Conservation (phyloP, 2,113 vertebrate species). For the Sander vitreus region DNA sequence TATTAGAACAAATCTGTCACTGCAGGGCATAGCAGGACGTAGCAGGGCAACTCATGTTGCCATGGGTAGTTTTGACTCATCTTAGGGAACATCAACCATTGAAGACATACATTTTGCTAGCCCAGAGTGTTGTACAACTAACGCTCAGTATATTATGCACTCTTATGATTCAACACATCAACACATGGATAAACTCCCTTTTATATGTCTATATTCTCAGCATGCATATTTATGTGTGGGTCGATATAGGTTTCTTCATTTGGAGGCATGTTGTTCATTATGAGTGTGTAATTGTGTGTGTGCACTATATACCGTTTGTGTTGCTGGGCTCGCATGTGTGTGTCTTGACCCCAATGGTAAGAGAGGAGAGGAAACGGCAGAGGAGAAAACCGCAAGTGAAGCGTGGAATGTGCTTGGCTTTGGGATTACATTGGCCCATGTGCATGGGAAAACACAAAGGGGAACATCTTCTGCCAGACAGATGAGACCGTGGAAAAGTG, state of each 20-base stretch:
- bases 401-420: conserved; percentile 67
- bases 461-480: conserved; percentile 57
- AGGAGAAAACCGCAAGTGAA: conserved; percentile 58
- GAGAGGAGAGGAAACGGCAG: conserved; percentile 43
- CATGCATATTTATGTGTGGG: conserved; percentile 69
- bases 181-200: conserved; percentile 26
- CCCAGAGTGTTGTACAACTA: neutral
- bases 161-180: conserved; percentile 54
- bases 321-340: conserved; percentile 49
- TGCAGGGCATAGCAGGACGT: too few species aligned
- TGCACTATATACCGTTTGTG: conserved; percentile 11
- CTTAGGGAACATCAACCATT: conserved; percentile 33
- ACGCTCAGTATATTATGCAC: conserved; percentile 16
- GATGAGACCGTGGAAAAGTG: conserved; percentile 61
- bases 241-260: conserved; percentile 53
- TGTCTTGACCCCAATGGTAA: conserved; percentile 61
- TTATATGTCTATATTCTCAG: conserved; percentile 44
- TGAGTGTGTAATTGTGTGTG: conserved; percentile 40
- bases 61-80: conserved; percentile 3
- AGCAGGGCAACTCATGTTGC: too few species aligned
- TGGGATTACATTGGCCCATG: conserved; percentile 61
- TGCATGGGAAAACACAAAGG: conserved; percentile 62
- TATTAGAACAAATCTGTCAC: neutral
- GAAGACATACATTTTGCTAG: conserved; percentile 8
- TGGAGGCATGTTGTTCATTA: conserved; percentile 38